These are phyloP conservation scores for Sebastes minor DNA, from an alignment of 2,797 vertebrate genomes.

Conservation along the genomic window DNA sequence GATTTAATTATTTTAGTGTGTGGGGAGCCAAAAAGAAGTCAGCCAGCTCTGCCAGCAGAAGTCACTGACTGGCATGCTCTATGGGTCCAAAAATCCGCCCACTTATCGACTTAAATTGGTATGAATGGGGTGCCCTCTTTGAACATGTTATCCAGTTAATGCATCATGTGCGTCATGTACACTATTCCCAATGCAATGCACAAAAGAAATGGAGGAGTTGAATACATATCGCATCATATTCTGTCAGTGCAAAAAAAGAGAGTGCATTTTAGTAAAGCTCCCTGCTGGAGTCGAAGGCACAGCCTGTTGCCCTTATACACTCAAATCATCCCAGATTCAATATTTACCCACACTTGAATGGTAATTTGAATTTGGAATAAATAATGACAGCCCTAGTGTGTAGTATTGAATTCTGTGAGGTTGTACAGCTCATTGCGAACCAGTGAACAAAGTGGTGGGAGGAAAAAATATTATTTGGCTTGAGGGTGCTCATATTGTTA, in stretches of 20 bases:
- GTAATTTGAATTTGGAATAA: neutral
- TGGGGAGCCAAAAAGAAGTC: neutral
- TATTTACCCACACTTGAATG: neutral
- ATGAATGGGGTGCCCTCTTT: neutral
- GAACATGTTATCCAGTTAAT: neutral
- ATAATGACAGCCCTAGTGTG: neutral
- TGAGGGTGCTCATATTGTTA: neutral
- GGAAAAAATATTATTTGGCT: neutral
- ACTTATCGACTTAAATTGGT: neutral
- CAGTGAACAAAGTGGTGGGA: neutral
- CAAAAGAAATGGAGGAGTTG: slow-evolving; percentile 30
- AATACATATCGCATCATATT: slow-evolving; percentile 37
- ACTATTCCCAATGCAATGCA: slow-evolving; percentile 9
- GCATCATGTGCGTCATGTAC: neutral
- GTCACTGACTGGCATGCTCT: neutral
- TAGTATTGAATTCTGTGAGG: neutral
- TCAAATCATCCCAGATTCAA: neutral
- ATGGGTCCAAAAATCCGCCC: neutral
- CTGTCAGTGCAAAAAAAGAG: neutral
- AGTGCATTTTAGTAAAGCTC: neutral
- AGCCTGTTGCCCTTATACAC: neutral
- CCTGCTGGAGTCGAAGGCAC: neutral
- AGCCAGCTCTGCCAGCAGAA: neutral
- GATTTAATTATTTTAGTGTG: neutral
- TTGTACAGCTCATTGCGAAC: neutral